These are phyloP conservation scores for Xiphophorus hellerii DNA, from an alignment of 2,113 vertebrate genomes.

Conservation along the genomic window DNA sequence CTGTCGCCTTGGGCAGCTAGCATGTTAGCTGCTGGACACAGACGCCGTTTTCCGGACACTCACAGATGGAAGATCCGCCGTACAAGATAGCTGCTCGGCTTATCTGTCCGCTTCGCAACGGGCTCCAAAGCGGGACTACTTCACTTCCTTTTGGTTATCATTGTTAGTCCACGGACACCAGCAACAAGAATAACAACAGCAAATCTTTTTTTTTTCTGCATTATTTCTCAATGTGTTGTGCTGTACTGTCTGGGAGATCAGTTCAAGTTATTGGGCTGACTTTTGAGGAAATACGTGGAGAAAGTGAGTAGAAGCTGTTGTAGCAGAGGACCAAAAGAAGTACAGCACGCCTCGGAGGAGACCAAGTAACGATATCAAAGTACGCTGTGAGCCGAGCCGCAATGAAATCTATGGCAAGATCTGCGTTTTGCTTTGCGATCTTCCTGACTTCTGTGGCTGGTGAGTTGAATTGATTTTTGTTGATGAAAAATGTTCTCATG, in stretches of 20 bases:
- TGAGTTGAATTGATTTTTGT: constrained; percentile 56
- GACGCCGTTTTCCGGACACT: constrained; percentile 48
- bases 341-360: constrained; percentile 14
- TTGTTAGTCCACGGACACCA: background rate
- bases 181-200: background rate
- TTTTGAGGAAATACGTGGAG: constrained; percentile 29
- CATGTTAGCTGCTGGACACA: constrained; percentile 67
- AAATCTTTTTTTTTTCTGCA: background rate
- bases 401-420: constrained; percentile 65
- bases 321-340: constrained; percentile 14
- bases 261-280: constrained; percentile 63
- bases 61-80: constrained; percentile 45
- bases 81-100: constrained; percentile 49
- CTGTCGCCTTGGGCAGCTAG: constrained; percentile 58
- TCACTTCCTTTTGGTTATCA: constrained; percentile 7
- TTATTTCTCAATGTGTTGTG: constrained; percentile 44
- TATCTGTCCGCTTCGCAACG: constrained; percentile 1
- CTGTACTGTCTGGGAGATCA: constrained; percentile 14
- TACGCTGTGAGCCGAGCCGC: constrained; percentile 50
- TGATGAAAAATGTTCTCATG: constrained; percentile 10
- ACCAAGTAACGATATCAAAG: constrained; percentile 35
- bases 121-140: constrained; percentile 9
- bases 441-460: constrained; percentile 73
- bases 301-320: background rate
- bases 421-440: constrained; percentile 62